A percentile compares a stretch with the other conserved stretches of the same genome.
These are phyloP conservation scores for Boloria euphrosyne DNA, from an alignment of 2,888 invertebrate species.

Conservation along the genomic window DNA sequence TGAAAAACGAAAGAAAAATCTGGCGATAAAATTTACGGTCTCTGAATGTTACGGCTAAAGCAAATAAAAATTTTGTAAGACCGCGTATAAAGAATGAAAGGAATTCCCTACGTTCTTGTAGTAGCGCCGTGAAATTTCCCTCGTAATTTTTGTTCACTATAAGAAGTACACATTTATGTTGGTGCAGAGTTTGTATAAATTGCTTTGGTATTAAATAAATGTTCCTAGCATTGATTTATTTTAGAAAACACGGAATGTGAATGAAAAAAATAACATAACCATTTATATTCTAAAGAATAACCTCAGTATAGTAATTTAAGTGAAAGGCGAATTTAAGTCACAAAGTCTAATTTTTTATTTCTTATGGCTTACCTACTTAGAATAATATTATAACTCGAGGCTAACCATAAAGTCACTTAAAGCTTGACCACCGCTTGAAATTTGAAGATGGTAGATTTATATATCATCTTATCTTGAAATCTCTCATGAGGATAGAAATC, in stretches of 20 bases:
- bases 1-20: slow-evolving; percentile 22
- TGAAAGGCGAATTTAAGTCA: too few relatives aligned
- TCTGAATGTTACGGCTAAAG: slow-evolving; percentile 27
- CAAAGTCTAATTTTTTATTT: too few relatives aligned
- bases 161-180: slow-evolving; percentile 22
- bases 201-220: background rate
- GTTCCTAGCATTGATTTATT: background rate
- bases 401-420: too few relatives aligned
- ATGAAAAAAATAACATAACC: background rate
- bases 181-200: slow-evolving; percentile 4
- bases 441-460: too few relatives aligned
- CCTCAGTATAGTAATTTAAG: too few relatives aligned
- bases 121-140: slow-evolving; percentile 16
- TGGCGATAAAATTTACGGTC: slow-evolving; percentile 29
- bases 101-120: slow-evolving; percentile 26
- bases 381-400: too few relatives aligned
- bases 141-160: slow-evolving; percentile 20
- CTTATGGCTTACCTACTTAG: too few relatives aligned
- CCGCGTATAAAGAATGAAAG: slow-evolving; percentile 32
- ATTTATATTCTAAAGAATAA: too few relatives aligned
- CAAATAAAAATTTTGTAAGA: slow-evolving; percentile 32
- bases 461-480: too few relatives aligned
- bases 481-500: too few relatives aligned
- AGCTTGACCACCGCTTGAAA: too few relatives aligned
- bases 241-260: background rate